Evolutionary conservation across 2,113 vertebrate species (phyloP).

Genomic region (Cyprinodon tularosa): DNA sequence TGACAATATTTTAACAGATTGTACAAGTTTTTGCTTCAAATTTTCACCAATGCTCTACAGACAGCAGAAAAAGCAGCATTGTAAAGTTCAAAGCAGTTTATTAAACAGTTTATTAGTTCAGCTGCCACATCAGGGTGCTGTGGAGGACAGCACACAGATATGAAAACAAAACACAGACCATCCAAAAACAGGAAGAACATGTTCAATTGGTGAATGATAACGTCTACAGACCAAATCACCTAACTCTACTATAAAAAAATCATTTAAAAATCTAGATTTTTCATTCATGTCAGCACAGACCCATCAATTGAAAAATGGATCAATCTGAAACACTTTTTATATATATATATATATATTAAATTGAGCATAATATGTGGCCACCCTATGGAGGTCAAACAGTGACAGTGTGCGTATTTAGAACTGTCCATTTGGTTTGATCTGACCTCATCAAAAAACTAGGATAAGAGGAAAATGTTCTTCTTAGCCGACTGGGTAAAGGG

Average conservation of each 20-base stretch:
- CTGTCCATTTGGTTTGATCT: not conserved
- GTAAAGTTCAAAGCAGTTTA: slow-evolving; percentile 6
- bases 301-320: too few relatives aligned
- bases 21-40: too few relatives aligned
- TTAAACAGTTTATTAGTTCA: slow-evolving; percentile 64
- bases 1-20: not conserved
- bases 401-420: not conserved
- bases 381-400: too few relatives aligned
- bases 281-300: too few relatives aligned
- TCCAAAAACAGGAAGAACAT: not conserved
- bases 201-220: not conserved
- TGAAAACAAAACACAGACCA: slow-evolving; percentile 8
- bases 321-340: too few relatives aligned
- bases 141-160: not conserved
- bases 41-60: too few relatives aligned
- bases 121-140: slow-evolving; percentile 66
- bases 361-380: not conserved
- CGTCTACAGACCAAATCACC: not conserved
- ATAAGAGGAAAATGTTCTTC: not conserved
- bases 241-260: not conserved
- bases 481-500: not conserved
- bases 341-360: not conserved
- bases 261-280: not conserved
- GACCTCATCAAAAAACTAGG: not conserved
- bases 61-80: not conserved